Evolutionary conservation across 2,113 vertebrate species (phyloP), one percentile per base, ranked within the genome.

Genomic region (Calidris pygmaea): DNA sequence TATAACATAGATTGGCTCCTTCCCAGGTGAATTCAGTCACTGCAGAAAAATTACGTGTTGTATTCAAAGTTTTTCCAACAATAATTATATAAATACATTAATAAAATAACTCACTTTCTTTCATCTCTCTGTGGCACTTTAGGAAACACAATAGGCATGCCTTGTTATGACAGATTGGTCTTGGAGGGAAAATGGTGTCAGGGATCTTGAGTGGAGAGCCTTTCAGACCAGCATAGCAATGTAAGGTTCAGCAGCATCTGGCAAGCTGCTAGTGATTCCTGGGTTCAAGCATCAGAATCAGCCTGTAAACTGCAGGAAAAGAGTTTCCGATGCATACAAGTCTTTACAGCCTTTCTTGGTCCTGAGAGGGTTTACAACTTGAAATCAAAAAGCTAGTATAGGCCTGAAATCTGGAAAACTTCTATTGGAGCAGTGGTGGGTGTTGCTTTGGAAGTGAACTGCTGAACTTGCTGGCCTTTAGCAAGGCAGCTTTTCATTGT

Each of bases 401-500:
- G 70, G 35, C 4, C 45, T 62, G 75, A 92, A 85, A 85, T 27
- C 45, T 50, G 63, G 48, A 88, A 87, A 56, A 14, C 23, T 55
- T 65, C 43, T 37, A 1, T 52, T 63, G 35, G 19, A 89, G 12
- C 22, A 2, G 0, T 37, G 21, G n/a, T 56, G 30, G 14, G 34
- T 47, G 15, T 17, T 48, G 17, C 18, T 70, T 78, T 65, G 48
- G 26, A 70, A 93, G 12, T 17, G 16, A 82, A 47, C 26, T 41
- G 34, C 12, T 78, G n/a, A 59, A 65, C 43, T 37, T 41, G 4
- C 12, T 60, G 45, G 27, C 15, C 47, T 86, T 86, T 58, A 78
- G 53, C n/a, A 58, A 82, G 30, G 15, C 2, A 1, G 4, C 7
- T 0, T 0, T 53, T 60, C 14, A 2, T 32, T 53, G 35, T 34